These are phyloP conservation scores for Turritopsis rubra DNA, from an alignment of 30 jellyfish, hydroid and myxozoan genomes.

Conservation along the genomic window DNA sequence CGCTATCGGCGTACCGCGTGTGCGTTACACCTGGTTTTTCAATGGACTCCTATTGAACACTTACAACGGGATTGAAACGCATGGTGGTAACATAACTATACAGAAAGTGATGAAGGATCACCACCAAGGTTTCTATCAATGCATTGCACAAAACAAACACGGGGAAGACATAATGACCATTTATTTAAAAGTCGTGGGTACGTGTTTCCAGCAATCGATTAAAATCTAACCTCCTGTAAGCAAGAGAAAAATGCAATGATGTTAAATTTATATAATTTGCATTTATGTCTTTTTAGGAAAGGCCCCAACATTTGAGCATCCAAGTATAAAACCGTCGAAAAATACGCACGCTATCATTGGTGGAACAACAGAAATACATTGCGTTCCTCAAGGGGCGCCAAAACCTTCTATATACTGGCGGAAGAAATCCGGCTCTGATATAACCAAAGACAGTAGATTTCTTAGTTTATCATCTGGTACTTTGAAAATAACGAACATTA, in stretches of 20 bases:
- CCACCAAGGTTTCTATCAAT: slow-evolving; percentile 86
- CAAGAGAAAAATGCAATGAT: not conserved
- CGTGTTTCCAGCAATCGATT: not conserved
- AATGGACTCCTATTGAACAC: slow-evolving; percentile 47
- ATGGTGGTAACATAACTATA: slow-evolving; percentile 72
- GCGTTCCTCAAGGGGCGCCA: slow-evolving; percentile 94
- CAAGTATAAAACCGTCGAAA: slow-evolving; percentile 57
- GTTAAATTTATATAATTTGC: too few relatives aligned
- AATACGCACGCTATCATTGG: slow-evolving; percentile 73
- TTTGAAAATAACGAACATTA: slow-evolving; percentile 47
- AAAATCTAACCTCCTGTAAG: not conserved
- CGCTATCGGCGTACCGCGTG: slow-evolving; percentile 71
- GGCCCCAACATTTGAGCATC: slow-evolving; percentile 70
- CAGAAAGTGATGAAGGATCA: slow-evolving; percentile 26
- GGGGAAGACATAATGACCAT: slow-evolving; percentile 61
- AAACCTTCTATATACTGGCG: slow-evolving; percentile 72
- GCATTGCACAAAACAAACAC: slow-evolving; percentile 68
- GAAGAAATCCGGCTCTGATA: slow-evolving; percentile 31
- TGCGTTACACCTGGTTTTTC: slow-evolving; percentile 62
- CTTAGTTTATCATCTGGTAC: slow-evolving; percentile 49
- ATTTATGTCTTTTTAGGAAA: slow-evolving; percentile 34
- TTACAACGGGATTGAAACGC: slow-evolving; percentile 30
- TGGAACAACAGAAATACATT: slow-evolving; percentile 54
- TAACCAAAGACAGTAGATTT: slow-evolving; percentile 30
- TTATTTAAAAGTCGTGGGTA: slow-evolving; percentile 66